Base-by-base conservation (phyloP, 1,140 invertebrate genomes). In the Sitodiplosis mosellana region DNA sequence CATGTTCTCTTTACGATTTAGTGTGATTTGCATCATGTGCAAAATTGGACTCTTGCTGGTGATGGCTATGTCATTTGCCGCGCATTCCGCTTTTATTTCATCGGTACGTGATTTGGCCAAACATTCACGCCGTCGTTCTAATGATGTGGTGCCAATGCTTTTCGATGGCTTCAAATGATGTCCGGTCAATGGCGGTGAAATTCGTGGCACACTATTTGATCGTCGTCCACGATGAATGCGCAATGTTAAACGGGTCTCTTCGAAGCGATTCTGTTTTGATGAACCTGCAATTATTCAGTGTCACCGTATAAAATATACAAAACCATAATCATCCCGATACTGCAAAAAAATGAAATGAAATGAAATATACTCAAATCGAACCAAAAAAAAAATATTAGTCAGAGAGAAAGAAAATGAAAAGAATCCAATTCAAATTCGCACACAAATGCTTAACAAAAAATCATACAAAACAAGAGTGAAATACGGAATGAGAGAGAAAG, bases 231-330 rank as follows among this genome's bases (percentile, higher is more conserved):
- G 69, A 63, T 93, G 89, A 53, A 93, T 90, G 41, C 89, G 73
- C 44, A 94, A 65, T 0, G 88, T 92, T 33, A 92, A 68, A 22
- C 84, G 75, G 59, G 88, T 83, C 59, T 89, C 83, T 52, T 87
- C 77, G 60, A 84, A 85, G 42, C 83, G 69, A 54, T 70, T 76
- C 18, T 43, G 20, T 43, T 43, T 43, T 43, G 41, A 18, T 21
- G 41, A 43, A 18, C 41, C 41, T 43, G 41, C 11, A 43, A 43
- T 43, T 11, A 43, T 43, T 43, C 17, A 43, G 17, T 43, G 41
- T 43, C 18, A 21, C 41, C 41, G 41, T 43, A 15, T 18, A 40
- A 40, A 15, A 40, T 40, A 40, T 27, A 27, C 27, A 27, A 27
- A 27, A 27, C 27, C 27, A 27, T 5, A 27, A 27, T 27, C 27